Percentiles rank a stretch among this genome's conserved stretches.
These are phyloP conservation scores for Blastobasis lacticolella DNA, from an alignment of 2,888 invertebrate species.

Conservation along the genomic window DNA sequence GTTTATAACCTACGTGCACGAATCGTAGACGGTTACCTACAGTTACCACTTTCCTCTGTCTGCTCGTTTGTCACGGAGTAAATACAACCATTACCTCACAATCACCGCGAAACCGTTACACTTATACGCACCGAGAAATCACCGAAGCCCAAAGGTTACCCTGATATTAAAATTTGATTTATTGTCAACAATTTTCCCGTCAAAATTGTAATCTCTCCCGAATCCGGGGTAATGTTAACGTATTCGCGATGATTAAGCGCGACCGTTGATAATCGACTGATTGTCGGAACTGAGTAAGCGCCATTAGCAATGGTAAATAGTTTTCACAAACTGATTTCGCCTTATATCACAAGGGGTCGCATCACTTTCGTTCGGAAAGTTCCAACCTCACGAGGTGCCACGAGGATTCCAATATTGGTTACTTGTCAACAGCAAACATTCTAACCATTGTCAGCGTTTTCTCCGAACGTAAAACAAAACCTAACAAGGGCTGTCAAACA, in stretches of 20 bases:
- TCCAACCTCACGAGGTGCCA: background rate
- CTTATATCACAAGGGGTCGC: too few relatives aligned
- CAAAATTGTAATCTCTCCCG: constrained; percentile 24
- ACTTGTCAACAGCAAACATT: background rate
- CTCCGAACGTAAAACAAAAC: constrained; percentile 14
- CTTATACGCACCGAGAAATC: constrained; percentile 25
- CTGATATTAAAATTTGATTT: constrained; percentile 48
- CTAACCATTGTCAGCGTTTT: constrained; percentile 12
- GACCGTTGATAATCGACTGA: constrained; percentile 9
- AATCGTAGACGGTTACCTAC: too few relatives aligned
- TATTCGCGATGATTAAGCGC: constrained; percentile 8
- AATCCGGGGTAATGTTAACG: constrained; percentile 16
- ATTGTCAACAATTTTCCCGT: constrained; percentile 45
- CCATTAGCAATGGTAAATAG: background rate
- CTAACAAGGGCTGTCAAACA: constrained; percentile 34
- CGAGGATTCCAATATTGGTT: background rate
- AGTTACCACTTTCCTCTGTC: too few relatives aligned
- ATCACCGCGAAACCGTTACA: constrained; percentile 21
- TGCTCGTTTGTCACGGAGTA: too few relatives aligned
- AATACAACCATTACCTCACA: constrained; percentile 24
- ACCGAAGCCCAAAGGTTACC: constrained; percentile 34
- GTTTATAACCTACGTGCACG: too few relatives aligned
- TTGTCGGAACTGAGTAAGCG: constrained; percentile 1
- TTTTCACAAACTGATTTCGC: background rate
- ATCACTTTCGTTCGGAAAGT: background rate